Base-by-base conservation (phyloP, 2,888 invertebrate genomes). In the Eilema sororculum region DNA sequence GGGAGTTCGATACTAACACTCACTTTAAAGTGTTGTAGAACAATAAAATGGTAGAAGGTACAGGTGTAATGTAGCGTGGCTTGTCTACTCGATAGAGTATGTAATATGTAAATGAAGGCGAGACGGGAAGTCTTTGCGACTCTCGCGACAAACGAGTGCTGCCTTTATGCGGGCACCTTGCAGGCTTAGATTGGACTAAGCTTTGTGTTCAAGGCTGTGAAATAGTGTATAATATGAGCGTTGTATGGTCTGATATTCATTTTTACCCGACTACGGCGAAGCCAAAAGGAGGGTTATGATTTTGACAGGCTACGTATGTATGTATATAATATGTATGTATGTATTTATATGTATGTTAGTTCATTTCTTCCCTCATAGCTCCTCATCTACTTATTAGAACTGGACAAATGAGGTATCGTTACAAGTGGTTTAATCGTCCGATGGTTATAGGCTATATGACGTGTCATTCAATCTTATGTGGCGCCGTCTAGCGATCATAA, bases 91-190 rank as follows among this genome's bases (percentile, higher is more conserved):
- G 25, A 67, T 73, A 56, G 64, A 74, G 69, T 64, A 33, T 74
- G 70, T 73, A 69, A 37, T 65, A 76, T 81, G 79, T 60, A 77
- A 79, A 81, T 81, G 67, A 68, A 69, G 65, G 59, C 65, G 62
- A 25, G 41, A 63, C 69, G 77, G 71, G 68, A 62, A 62, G 78
- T 70, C 74, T 79, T 78, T 78, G 81, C 76, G 75, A 72, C 65
- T 77, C 67, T 70, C 20, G 67, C 59, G 67, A 65, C 74, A 73
- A 76, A 73, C 71, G 67, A 68, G 69, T 67, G 28, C 61, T 67
- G 41, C 25, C 41, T 72, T 67, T 59, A 75, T 79, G 72, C 77
- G 77, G 79, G 81, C 25, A 25, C 70, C 71, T 60, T 12, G 30
- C 16, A 5, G n/a, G 24, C 33, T 52, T 64, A 52, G 33, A 61